Evolutionary conservation across 2,888 invertebrate species (phyloP).

Genomic region (Sphinx pinastri): DNA sequence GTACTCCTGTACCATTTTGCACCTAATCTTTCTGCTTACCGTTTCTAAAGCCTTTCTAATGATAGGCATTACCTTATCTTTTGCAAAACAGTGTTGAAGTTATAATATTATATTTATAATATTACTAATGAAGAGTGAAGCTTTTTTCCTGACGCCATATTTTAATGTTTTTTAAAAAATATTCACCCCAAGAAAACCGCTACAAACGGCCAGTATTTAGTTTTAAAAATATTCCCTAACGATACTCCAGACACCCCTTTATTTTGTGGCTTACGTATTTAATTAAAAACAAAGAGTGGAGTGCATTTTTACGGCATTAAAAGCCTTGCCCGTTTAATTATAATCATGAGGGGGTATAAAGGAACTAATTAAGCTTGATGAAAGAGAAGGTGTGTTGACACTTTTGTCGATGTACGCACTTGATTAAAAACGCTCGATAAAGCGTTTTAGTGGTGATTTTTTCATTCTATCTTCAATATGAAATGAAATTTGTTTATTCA

Average conservation of each 20-base stretch:
- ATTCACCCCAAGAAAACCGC: background rate
- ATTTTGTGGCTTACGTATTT: background rate
- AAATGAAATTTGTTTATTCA: too few relatives aligned
- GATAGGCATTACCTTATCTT: too few relatives aligned
- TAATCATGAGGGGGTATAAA: slow-evolving; percentile 28
- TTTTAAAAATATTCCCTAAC: background rate
- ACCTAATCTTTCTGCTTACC: too few relatives aligned
- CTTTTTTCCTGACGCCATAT: too few relatives aligned
- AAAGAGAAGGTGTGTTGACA: slow-evolving; percentile 37
- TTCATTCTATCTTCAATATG: too few relatives aligned
- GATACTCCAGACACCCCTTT: background rate
- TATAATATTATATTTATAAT: too few relatives aligned
- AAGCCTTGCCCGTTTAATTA: slow-evolving; percentile 24
- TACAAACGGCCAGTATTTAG: background rate
- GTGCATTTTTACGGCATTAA: slow-evolving; percentile 19
- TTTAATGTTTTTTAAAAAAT: background rate
- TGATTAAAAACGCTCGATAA: background rate
- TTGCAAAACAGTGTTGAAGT: too few relatives aligned
- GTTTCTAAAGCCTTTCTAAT: too few relatives aligned
- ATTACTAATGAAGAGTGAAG: too few relatives aligned
- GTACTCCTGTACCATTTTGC: too few relatives aligned
- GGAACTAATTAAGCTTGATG: slow-evolving; percentile 48
- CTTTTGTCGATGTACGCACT: slow-evolving; percentile 29
- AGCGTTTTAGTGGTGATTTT: background rate
- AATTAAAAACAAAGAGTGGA: background rate